Evolutionary conservation across 2,888 invertebrate species (phyloP).

Genomic region (Eristalis arbustorum): DNA sequence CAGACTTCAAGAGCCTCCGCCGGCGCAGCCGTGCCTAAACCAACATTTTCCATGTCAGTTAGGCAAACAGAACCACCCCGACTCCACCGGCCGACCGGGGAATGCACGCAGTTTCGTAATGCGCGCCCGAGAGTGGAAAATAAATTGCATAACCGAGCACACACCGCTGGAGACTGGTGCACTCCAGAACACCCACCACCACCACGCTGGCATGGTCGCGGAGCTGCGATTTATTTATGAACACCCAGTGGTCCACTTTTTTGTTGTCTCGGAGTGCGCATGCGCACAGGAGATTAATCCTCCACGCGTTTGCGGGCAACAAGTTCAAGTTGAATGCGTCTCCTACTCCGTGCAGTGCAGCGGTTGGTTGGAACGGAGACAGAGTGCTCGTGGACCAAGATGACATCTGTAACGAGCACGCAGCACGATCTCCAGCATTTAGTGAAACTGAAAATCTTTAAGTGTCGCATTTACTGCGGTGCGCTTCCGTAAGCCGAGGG

Average conservation of each 20-base stretch:
- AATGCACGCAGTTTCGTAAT: conserved; percentile 39
- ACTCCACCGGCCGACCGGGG: neutral
- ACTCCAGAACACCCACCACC: conserved; percentile 54
- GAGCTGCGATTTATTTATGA: conserved; percentile 48
- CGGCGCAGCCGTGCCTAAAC: conserved; percentile 15
- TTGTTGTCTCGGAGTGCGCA: conserved; percentile 24
- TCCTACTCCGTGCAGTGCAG: conserved; percentile 19
- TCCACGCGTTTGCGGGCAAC: conserved; percentile 37
- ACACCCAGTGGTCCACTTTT: conserved; percentile 64
- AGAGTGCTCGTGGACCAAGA: conserved; percentile 43
- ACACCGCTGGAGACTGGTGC: conserved; percentile 38
- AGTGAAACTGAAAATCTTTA: conserved; percentile 58
- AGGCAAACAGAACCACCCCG: conserved; percentile 26
- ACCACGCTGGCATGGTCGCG: neutral
- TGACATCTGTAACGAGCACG: conserved; percentile 56
- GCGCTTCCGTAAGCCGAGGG: conserved; percentile 66
- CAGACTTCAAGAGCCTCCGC: conserved; percentile 21
- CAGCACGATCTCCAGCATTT: conserved; percentile 45
- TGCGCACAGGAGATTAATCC: conserved; percentile 41
- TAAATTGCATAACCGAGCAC: conserved; percentile 54
- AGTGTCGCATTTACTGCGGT: conserved; percentile 43
- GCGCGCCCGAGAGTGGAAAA: conserved; percentile 43
- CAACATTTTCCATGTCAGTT: conserved; percentile 18
- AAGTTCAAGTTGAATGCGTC: conserved; percentile 41
- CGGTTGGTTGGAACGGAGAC: conserved; percentile 5